Evolutionary conservation across 1,140 invertebrate genomes (phyloP), one percentile per base, ranked within the genome.

Genomic region (Calephelis nemesis): DNA sequence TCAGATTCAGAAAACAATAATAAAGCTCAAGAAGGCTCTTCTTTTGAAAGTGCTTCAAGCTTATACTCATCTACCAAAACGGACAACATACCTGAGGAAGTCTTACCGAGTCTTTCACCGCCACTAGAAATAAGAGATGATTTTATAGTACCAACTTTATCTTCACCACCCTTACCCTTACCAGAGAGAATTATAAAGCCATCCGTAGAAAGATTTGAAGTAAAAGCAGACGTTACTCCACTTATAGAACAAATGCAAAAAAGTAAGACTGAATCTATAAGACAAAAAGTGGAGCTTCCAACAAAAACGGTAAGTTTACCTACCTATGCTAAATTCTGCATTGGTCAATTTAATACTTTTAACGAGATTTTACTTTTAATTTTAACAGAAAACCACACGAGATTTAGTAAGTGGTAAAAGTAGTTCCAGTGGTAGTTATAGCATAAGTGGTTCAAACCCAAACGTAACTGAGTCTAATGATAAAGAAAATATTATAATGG

Each of bases 41-140:
- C 95, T 13, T 96, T 96, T 82, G 96, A 96, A 82, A 97, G 96
- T 79, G 95, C 95, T 50, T 96, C 96, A 65, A 96, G 96, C 39
- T 92, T 96, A 50, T 96, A 96, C 84, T 95, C 95, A 72, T 93
- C 96, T 42, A 95, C 95, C 48, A 93, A 95, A 70, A 95, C 94
- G 74, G 95, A 96, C 82, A 93, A 95, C 52, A 82, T 93, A 10
- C 83, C 87, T 12, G 93, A 94, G 79, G 93, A 94, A 87, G 86
- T 94, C 13, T 92, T 94, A 39, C 93, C 93, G 54, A 92, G 84
- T 77, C 92, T 86, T 82, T 92, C 88, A 67, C 92, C 87, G 19
- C 92, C 87, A 52, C 76, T 87, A 75, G 83, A 89, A 77, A 92
- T 93, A 66, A 88, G 79, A 71, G 92, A 93, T 74, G 91, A 93